Base-by-base conservation (phyloP, 1,140 invertebrate species). In the Hyles euphorbiae region DNA sequence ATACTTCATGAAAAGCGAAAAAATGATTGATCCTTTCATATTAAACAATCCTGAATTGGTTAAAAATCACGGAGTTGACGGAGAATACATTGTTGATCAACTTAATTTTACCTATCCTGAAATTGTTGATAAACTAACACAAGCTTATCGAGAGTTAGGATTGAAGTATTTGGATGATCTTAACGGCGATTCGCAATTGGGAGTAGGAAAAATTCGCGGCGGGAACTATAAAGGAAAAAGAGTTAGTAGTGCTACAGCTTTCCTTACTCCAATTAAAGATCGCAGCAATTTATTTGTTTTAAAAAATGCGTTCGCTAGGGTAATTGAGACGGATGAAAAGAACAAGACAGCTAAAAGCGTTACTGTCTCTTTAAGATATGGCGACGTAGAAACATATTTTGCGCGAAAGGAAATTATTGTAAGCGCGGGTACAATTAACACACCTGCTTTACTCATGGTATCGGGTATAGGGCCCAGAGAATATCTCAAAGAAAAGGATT, bases 361-460 rank as follows among this genome's bases (percentile, higher is more conserved):
- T 12, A 66, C 65, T 54, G 76, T 78, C 9, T 74, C 61, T 32
- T 65, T 83, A 0, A 78, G 81, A 10, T 78, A 90, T 36, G 88
- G 90, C 0, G 76, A 72, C 4, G 78, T 72, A 43, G 81, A 90
- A 40, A 83, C 67, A 8, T 91, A 94, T 3, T 78, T 75, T 51
- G 93, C 92, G 0, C 84, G 65, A 3, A 94, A 92, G 74, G 94
- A 96, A 88, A 91, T 96, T 0, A 94, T 96, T 12, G 22, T 95
- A 3, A 92, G 92, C 48, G 94, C 92, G 2, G 95, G 94, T 3
- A 87, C 94, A 2, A 91, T 95, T 0, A 94, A 94, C 59, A 93
- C 93, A 0, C 93, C 95, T 0, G 92, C 94, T 60, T 64, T 88
- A 52, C 58, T 88, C 12, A 83, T 86, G 83, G 34, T 74, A 3